Percentiles rank a stretch among this genome's conserved stretches.
These are phyloP conservation scores for Nesogale talazaci DNA, from an alignment of 2,113 vertebrate genomes.

Conservation along the genomic window DNA sequence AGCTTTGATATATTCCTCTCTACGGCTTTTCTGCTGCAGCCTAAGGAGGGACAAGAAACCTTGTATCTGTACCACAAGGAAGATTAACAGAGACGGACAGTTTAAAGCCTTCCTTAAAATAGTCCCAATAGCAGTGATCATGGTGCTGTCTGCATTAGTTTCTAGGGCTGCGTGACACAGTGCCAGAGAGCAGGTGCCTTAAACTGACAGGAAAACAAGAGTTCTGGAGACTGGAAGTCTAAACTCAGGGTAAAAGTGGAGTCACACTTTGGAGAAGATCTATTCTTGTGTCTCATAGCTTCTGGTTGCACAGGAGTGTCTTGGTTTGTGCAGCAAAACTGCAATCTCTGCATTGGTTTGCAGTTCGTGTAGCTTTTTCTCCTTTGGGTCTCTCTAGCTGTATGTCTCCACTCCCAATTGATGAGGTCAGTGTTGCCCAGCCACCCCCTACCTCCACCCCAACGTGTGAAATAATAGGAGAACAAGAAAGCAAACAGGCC, in stretches of 20 bases:
- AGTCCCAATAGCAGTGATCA: neutral
- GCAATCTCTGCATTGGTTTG: neutral
- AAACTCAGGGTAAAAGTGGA: neutral
- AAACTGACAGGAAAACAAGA: neutral
- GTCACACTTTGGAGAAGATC: neutral
- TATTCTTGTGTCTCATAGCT: neutral
- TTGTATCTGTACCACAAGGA: neutral
- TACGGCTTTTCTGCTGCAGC: slow-evolving; percentile 70
- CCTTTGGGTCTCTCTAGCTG: neutral
- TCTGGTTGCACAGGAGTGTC: neutral
- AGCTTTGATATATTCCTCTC: slow-evolving; percentile 67
- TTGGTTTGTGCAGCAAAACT: neutral
- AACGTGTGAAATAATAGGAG: neutral
- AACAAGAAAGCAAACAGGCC: neutral
- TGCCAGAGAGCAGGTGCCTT: neutral
- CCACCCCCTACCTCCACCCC: neutral
- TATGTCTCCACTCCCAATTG: neutral
- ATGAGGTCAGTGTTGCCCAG: neutral
- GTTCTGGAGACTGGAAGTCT: neutral
- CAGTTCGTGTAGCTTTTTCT: neutral
- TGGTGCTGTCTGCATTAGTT: neutral
- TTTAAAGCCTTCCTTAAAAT: neutral
- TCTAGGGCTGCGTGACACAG: neutral
- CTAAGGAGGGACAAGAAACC: neutral
- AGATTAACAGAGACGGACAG: slow-evolving; percentile 15